Conservation (phyloP, 2,888 invertebrate genomes). For the Leptothorax acervorum region DNA sequence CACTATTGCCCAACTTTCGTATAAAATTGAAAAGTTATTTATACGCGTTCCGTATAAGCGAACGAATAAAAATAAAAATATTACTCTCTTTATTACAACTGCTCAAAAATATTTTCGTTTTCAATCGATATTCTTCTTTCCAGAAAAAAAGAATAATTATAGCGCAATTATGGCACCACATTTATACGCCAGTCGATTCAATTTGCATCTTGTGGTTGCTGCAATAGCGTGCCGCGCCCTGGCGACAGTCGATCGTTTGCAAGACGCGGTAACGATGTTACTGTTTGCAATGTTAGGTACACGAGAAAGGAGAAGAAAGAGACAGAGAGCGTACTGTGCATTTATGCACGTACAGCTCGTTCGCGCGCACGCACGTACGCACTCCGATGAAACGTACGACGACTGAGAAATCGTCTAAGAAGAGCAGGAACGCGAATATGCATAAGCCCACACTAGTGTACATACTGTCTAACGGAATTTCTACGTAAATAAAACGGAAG, state of each 20-base stretch:
- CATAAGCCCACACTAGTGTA: not conserved
- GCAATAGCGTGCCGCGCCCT: slow-evolving; percentile 58
- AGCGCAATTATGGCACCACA: not conserved
- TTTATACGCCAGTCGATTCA: not conserved
- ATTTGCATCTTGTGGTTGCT: not conserved
- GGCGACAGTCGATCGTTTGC: slow-evolving; percentile 29
- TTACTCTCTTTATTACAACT: not conserved
- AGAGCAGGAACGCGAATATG: not conserved
- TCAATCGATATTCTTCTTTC: not conserved
- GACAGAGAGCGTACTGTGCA: slow-evolving; percentile 13
- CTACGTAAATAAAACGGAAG: slow-evolving; percentile 22
- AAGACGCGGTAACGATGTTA: slow-evolving; percentile 20
- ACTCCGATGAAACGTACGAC: slow-evolving; percentile 20
- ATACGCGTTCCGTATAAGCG: not conserved
- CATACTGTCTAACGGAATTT: not conserved
- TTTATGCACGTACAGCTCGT: slow-evolving; percentile 50
- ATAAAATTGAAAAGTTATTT: slow-evolving; percentile 36
- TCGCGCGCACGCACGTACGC: slow-evolving; percentile 7
- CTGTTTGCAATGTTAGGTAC: not conserved
- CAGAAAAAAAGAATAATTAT: not conserved
- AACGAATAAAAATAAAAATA: not conserved
- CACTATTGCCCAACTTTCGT: slow-evolving; percentile 5
- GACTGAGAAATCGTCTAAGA: not conserved
- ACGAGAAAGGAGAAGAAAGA: not conserved
- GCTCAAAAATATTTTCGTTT: not conserved